phyloP scores from a whole-genome alignment of 2,113 vertebrate genomes.

The Desmodus rotundus region DNA sequence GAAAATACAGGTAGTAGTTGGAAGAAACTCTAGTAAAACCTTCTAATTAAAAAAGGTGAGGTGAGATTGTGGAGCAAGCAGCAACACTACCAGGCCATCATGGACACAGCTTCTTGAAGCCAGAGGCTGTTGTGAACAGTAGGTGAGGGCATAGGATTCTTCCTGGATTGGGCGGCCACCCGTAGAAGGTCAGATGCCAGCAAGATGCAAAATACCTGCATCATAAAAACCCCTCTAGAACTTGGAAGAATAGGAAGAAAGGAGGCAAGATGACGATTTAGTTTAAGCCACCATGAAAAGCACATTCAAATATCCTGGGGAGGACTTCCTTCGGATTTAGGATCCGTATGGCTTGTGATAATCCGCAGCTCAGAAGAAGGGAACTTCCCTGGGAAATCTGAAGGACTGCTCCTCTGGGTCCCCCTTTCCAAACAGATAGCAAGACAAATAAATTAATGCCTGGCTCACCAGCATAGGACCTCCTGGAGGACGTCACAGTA shows the following conservation, averaged over 20 bases:
- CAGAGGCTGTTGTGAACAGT: no score
- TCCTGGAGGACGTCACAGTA: neutral
- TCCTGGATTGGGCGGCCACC: neutral
- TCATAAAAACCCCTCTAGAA: neutral
- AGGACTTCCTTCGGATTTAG: no score
- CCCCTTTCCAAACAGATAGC: neutral
- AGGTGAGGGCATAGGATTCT: neutral
- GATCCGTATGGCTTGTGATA: neutral
- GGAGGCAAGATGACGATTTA: neutral
- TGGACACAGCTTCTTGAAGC: neutral
- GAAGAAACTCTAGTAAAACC: neutral
- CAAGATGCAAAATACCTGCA: accelerated
- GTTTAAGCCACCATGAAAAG: neutral
- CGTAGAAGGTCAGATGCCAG: neutral
- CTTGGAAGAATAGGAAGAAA: neutral
- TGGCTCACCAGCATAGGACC: neutral
- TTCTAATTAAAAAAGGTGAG: neutral
- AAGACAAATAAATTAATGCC: neutral
- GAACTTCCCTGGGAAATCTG: neutral
- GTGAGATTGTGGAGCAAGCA: neutral
- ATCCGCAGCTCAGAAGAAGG: neutral
- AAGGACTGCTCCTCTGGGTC: neutral
- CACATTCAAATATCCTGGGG: neutral
- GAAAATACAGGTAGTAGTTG: neutral
- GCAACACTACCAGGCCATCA: neutral